Evolutionary conservation across 1,140 invertebrate species (phyloP).

Genomic region (Tribolium castaneum): DNA sequence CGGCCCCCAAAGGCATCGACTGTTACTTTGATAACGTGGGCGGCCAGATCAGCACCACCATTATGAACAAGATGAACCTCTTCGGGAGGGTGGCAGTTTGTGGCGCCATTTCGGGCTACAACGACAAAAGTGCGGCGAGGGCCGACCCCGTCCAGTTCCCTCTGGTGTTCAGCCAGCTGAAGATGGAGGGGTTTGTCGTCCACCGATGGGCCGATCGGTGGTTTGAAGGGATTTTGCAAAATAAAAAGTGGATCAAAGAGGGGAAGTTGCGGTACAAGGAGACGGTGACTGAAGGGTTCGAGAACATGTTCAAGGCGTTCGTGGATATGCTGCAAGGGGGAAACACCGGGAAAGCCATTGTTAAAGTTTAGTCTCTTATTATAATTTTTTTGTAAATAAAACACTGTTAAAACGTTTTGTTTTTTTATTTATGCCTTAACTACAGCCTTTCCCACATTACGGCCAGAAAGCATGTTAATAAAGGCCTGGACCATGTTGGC

Average conservation of each 20-base stretch:
- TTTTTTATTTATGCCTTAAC: constrained; percentile 59
- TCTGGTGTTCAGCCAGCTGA: constrained; percentile 66
- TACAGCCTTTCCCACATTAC: constrained; percentile 74
- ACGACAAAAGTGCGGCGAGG: constrained; percentile 63
- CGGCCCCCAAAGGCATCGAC: constrained; percentile 75
- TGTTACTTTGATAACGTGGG: constrained; percentile 82
- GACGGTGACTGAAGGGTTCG: constrained; percentile 74
- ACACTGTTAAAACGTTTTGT: background rate
- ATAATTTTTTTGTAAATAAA: background rate
- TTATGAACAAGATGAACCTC: constrained; percentile 73
- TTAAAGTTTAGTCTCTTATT: constrained; percentile 57
- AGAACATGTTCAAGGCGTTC: constrained; percentile 76
- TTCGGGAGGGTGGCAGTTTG: constrained; percentile 73
- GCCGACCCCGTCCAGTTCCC: constrained; percentile 64
- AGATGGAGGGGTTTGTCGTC: constrained; percentile 75
- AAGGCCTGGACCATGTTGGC: constrained; percentile 75
- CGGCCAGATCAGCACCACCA: constrained; percentile 71
- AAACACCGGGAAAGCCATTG: constrained; percentile 75
- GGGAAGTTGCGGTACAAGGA: constrained; percentile 75
- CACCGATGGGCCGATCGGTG: constrained; percentile 69
- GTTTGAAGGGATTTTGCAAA: constrained; percentile 70
- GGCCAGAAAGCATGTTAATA: constrained; percentile 70
- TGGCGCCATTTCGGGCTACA: constrained; percentile 73
- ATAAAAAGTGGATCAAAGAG: constrained; percentile 72
- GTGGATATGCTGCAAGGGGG: constrained; percentile 71